Conservation (phyloP, 2,888 invertebrate genomes). For the Troides helena region DNA sequence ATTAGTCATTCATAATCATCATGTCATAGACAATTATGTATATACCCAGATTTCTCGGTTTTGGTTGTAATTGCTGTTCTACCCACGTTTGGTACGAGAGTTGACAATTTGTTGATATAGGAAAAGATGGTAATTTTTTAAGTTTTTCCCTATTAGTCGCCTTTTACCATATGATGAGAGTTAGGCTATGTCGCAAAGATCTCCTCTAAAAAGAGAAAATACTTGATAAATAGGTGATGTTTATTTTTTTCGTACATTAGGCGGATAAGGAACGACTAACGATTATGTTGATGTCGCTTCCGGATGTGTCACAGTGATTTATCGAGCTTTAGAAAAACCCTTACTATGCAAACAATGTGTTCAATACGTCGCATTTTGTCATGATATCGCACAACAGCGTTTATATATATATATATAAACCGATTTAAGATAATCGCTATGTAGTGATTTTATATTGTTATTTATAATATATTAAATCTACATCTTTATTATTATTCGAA, state of each 20-base stretch:
- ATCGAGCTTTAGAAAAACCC: conserved; percentile 42
- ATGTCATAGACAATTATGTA: neutral
- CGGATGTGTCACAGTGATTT: conserved; percentile 65
- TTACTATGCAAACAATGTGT: conserved; percentile 14
- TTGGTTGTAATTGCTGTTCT: too few species aligned
- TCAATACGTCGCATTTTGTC: neutral
- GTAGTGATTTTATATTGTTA: too few species aligned
- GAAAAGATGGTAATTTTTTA: neutral
- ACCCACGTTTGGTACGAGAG: too few species aligned
- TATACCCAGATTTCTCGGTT: neutral
- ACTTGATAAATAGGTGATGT: neutral
- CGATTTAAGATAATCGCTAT: neutral
- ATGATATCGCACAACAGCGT: neutral
- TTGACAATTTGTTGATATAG: neutral
- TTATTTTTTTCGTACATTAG: conserved; percentile 36
- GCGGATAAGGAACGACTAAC: conserved; percentile 55
- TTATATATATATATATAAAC: neutral
- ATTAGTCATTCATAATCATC: neutral
- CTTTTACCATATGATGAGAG: too few species aligned
- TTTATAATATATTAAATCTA: too few species aligned
- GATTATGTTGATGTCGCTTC: conserved; percentile 57
- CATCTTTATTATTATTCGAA: too few species aligned
- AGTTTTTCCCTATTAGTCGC: too few species aligned
- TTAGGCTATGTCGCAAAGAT: too few species aligned
- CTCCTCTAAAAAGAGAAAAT: neutral